Percentiles rank a stretch among this genome's conserved stretches.
Conservation (phyloP, 2,113 vertebrate species). For the Ranitomeya variabilis region DNA sequence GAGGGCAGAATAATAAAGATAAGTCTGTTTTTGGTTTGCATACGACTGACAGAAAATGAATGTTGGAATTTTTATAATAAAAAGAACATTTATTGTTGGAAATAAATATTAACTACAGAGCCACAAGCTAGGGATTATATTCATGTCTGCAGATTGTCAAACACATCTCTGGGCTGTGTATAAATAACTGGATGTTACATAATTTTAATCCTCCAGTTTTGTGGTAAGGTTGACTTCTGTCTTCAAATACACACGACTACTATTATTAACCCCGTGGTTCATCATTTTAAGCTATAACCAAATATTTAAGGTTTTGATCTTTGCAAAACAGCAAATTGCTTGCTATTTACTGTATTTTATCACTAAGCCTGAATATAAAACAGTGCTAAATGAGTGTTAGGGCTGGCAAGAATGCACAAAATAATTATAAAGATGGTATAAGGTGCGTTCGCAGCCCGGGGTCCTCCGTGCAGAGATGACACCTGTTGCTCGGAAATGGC, state of each 20-base stretch:
- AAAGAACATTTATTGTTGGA: constrained; percentile 14
- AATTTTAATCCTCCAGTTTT: neutral
- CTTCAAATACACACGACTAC: neutral
- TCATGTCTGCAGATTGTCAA: constrained; percentile 25
- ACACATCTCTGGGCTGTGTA: neutral
- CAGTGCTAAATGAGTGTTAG: no score
- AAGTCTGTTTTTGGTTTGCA: neutral
- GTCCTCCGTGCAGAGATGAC: no score
- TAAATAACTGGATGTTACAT: constrained; percentile 1
- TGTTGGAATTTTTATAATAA: neutral
- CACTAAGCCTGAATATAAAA: no score
- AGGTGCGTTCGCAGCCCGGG: no score
- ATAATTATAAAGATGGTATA: no score
- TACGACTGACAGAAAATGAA: neutral
- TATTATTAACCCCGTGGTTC: neutral
- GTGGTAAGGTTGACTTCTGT: neutral
- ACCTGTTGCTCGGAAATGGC: no score
- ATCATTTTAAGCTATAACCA: neutral
- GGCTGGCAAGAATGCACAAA: no score
- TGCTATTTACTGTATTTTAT: neutral
- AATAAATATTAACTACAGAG: constrained; percentile 12
- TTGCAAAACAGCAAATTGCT: neutral
- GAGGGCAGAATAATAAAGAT: neutral
- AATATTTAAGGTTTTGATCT: neutral
- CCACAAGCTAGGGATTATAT: neutral